phyloP scores from a whole-genome alignment of 2,888 invertebrate genomes.

The Abscondita cerata region DNA sequence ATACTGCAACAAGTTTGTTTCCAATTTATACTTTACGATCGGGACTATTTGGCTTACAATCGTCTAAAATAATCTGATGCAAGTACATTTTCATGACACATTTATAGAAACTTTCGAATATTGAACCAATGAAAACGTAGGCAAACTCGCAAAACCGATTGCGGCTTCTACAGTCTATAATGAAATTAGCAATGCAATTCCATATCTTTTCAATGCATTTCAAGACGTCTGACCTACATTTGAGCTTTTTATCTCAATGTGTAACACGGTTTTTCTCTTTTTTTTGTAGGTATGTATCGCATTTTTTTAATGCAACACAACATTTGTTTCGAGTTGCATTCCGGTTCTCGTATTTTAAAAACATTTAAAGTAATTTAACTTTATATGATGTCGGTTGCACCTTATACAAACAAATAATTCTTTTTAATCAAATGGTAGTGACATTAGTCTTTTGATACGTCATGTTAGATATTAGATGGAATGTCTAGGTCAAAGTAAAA shows the following conservation, averaged over 20 bases:
- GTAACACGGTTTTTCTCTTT: too few relatives aligned
- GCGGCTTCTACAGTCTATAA: slow-evolving; percentile 18
- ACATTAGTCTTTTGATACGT: too few relatives aligned
- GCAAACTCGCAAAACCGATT: slow-evolving; percentile 19
- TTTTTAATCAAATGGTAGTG: too few relatives aligned
- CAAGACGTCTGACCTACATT: slow-evolving; percentile 24
- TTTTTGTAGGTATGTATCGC: too few relatives aligned
- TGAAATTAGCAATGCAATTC: slow-evolving; percentile 25
- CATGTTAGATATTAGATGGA: too few relatives aligned
- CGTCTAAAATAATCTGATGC: slow-evolving; percentile 28
- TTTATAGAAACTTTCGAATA: slow-evolving; percentile 44
- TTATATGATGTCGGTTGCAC: too few relatives aligned
- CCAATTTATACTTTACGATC: slow-evolving; percentile 23
- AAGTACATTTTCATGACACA: slow-evolving; percentile 42
- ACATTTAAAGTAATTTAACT: too few relatives aligned
- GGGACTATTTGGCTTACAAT: slow-evolving; percentile 26
- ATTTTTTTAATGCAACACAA: too few relatives aligned
- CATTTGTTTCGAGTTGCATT: too few relatives aligned
- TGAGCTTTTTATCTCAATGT: background rate
- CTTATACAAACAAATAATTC: too few relatives aligned
- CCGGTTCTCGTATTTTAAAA: too few relatives aligned
- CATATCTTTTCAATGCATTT: slow-evolving; percentile 7
- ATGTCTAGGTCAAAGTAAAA: too few relatives aligned
- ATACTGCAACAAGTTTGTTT: slow-evolving; percentile 11
- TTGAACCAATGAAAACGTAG: slow-evolving; percentile 38